Evolutionary conservation across 2,797 vertebrate species (phyloP), one percentile per base, ranked within the genome.

Genomic region (Mastacembelus armatus): DNA sequence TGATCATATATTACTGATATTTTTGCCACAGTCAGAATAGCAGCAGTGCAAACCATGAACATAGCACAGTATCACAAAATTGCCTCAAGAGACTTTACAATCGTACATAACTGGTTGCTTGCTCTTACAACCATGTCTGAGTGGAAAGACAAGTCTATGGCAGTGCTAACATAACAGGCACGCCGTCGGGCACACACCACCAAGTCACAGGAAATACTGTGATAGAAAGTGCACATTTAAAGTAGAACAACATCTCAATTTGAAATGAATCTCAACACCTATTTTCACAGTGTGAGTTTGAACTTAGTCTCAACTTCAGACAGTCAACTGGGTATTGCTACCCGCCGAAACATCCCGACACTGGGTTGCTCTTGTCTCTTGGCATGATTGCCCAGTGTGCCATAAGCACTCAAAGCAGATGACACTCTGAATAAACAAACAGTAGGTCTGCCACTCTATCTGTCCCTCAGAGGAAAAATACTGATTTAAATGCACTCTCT

Each of bases 401-500:
- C 63, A 71, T 1, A 26, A 71, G 70, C 51, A 51, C 61, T 55
- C 39, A 14, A 14, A 66, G 64, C 44, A 57, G 44, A 75, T 50
- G 55, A 74, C 15, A 7, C 56, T 61, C 59, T 24, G 70, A 74
- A 68, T 75, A 59, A 78, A 71, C 27, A 78, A 80, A 58, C 65
- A 71, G 44, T 27, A 74, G 12, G 48, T 44, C 35, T 61, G 39
- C 26, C 5, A 35, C 26, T 43, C 4, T 4, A 2, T 16, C 4
- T 0, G 2, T 27, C 10, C 44, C 22, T 21, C 21, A 8, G 12
- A 15, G 19, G 36, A 71, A 11, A 30, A 48, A 58, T 2, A 2
- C 16, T 1, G 19, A 4, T 27, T 24, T 63, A 45, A 50, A 44
- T 27, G 2, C 14, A 27, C 30, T 57, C 24, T 18, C 4, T 38